These are phyloP conservation scores for Zaprionus davidi DNA, from an alignment of 1,140 invertebrate species.

Conservation along the genomic window DNA sequence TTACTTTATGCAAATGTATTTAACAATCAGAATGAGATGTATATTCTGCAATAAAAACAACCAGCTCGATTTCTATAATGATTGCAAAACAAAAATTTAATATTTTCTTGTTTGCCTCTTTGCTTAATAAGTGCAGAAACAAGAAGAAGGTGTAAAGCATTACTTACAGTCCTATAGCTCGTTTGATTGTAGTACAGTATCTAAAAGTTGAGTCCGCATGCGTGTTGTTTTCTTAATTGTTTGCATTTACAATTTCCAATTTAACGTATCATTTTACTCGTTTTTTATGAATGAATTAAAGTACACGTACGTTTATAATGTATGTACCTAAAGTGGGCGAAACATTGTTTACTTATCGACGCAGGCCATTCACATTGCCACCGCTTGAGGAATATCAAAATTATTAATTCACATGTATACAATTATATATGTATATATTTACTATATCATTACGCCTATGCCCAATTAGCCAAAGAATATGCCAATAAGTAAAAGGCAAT, in stretches of 20 bases:
- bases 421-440: not conserved
- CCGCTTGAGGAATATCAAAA: not conserved
- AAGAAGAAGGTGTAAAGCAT: too few relatives aligned
- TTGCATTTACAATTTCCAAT: constrained; percentile 49
- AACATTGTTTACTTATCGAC: constrained; percentile 27
- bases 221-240: not conserved
- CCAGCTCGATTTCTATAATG: too few relatives aligned
- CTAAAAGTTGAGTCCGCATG: not conserved
- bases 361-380: constrained; percentile 61
- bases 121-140: too few relatives aligned
- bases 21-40: not conserved
- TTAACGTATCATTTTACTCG: constrained; percentile 40
- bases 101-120: not conserved
- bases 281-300: constrained; percentile 73
- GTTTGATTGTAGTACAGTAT: not conserved
- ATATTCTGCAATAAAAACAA: too few relatives aligned
- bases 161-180: not conserved
- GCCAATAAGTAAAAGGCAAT: not conserved
- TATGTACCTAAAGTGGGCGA: constrained; percentile 18
- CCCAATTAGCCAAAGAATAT: not conserved
- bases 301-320: constrained; percentile 24
- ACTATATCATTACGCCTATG: not conserved
- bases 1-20: not conserved
- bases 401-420: not conserved
- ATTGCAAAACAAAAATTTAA: not conserved